These are phyloP conservation scores for Bradysia coprophila DNA, from an alignment of 1,140 invertebrate genomes.

Conservation along the genomic window DNA sequence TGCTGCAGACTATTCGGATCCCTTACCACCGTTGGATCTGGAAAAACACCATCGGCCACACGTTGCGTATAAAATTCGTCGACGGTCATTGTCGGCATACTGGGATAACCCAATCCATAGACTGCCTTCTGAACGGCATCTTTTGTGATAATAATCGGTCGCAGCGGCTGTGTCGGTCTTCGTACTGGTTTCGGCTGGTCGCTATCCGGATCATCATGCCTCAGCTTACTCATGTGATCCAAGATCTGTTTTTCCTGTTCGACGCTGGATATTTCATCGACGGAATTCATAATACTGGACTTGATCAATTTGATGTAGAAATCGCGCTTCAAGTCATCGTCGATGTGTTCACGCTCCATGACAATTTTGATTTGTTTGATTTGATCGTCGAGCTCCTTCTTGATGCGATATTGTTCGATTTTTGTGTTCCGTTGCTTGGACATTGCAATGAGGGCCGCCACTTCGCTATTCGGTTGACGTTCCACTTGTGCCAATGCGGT, in stretches of 20 bases:
- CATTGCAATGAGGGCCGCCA: constrained; percentile 19
- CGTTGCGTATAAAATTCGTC: constrained; percentile 91
- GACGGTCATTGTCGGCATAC: constrained; percentile 76
- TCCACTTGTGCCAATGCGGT: not conserved
- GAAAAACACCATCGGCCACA: constrained; percentile 54
- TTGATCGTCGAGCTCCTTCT: constrained; percentile 58
- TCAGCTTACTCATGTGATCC: constrained; percentile 34
- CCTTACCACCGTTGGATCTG: constrained; percentile 16
- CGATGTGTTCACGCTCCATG: constrained; percentile 40
- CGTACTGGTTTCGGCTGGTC: constrained; percentile 15
- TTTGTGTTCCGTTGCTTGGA: constrained; percentile 43
- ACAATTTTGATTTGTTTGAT: constrained; percentile 41
- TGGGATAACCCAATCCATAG: constrained; percentile 87
- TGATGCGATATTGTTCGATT: constrained; percentile 59
- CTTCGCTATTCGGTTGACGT: constrained; percentile 6
- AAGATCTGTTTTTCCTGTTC: constrained; percentile 52
- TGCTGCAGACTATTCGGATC: constrained; percentile 15
- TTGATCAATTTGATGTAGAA: constrained; percentile 67
- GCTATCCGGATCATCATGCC: constrained; percentile 7
- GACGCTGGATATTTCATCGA: constrained; percentile 61
- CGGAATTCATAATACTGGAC: constrained; percentile 47
- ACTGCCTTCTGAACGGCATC: constrained; percentile 82
- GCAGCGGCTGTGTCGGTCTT: constrained; percentile 32
- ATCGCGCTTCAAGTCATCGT: constrained; percentile 65
- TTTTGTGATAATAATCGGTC: constrained; percentile 84